Percentiles rank a stretch among this genome's conserved stretches.
phyloP scores from a whole-genome alignment of 2,797 vertebrate species.

The Microctenopoma steveboyesi region DNA sequence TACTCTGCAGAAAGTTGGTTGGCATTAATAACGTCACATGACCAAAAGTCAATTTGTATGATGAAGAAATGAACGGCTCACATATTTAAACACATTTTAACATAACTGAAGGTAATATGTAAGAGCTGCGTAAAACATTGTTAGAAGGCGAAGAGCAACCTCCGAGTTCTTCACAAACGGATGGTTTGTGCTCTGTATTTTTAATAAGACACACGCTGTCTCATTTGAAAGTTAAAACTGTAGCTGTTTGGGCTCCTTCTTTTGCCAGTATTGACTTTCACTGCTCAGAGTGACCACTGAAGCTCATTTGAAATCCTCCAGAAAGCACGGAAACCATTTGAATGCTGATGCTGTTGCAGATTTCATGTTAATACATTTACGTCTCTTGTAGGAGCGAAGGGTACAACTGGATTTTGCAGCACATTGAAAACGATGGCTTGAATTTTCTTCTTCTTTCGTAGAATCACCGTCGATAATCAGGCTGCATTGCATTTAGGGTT shows the following conservation, averaged over 20 bases:
- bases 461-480: background rate
- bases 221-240: constrained; percentile 24
- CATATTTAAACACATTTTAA: too few relatives aligned
- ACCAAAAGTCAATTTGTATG: too few relatives aligned
- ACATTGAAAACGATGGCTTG: constrained; percentile 26
- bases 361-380: constrained; percentile 40
- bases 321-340: constrained; percentile 34
- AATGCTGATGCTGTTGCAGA: constrained; percentile 42
- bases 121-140: background rate
- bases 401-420: constrained; percentile 24
- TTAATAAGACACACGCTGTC: constrained; percentile 28
- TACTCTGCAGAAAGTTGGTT: too few relatives aligned
- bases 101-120: too few relatives aligned
- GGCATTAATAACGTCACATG: too few relatives aligned
- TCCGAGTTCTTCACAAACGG: constrained; percentile 5
- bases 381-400: constrained; percentile 21
- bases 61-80: too few relatives aligned
- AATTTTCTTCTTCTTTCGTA: constrained; percentile 8
- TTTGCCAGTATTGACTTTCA: constrained; percentile 48
- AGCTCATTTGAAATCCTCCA: constrained; percentile 30
- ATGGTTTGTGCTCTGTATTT: constrained; percentile 22
- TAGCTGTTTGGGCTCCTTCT: constrained; percentile 19
- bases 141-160: background rate
- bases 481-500: background rate
- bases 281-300: constrained; percentile 12